Conservation (phyloP, 2,113 vertebrate species). For the Melanostigma gelatinosum region DNA sequence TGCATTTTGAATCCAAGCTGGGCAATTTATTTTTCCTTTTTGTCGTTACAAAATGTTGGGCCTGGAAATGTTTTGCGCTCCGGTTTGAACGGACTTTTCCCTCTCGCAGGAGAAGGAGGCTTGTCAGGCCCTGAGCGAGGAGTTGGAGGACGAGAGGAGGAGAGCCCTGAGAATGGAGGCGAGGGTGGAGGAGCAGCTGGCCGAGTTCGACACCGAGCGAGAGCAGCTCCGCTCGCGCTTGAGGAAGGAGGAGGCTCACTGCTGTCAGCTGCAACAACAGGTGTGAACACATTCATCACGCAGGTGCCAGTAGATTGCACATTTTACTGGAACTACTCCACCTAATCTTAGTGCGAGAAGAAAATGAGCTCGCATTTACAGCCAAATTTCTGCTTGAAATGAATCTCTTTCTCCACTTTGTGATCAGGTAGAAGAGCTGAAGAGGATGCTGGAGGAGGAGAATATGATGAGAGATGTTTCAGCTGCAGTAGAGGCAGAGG, state of each 20-base stretch:
- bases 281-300: slow-evolving; percentile 56
- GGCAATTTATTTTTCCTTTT: neutral
- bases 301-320: neutral
- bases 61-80: neutral
- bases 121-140: slow-evolving; percentile 83
- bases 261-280: slow-evolving; percentile 88
- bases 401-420: neutral
- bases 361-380: neutral
- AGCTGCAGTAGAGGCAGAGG: slow-evolving; percentile 33
- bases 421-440: slow-evolving; percentile 87
- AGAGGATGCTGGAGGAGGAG: slow-evolving; percentile 75
- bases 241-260: slow-evolving; percentile 92
- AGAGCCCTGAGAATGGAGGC: slow-evolving; percentile 91
- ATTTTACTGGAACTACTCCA: neutral
- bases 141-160: slow-evolving; percentile 89
- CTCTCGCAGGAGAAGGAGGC: slow-evolving; percentile 81
- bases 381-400: neutral
- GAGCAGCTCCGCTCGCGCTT: slow-evolving; percentile 94
- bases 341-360: neutral
- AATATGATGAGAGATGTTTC: neutral
- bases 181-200: slow-evolving; percentile 93
- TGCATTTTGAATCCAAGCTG: neutral
- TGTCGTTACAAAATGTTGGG: neutral
- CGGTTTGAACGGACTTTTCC: neutral
- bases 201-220: slow-evolving; percentile 94